Evolutionary conservation across 2,888 invertebrate genomes (phyloP), one percentile per base, ranked within the genome.

Genomic region (Clusia tigrina): DNA sequence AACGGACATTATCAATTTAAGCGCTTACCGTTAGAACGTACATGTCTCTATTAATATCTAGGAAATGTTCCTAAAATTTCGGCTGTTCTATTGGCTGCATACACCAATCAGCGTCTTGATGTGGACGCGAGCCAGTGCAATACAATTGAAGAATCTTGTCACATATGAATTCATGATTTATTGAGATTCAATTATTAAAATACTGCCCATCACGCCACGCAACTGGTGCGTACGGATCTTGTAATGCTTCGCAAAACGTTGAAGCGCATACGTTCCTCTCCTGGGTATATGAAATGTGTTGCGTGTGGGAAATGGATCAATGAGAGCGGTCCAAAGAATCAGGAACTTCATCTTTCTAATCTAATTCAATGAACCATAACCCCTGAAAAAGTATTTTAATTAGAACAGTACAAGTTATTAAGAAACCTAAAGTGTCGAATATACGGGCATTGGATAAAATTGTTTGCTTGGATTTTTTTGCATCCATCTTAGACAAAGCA

Each of bases 341-440:
- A 25, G 6, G 63, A 46, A 18, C 53, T 48, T 20, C 20, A 46
- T 71, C 71, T 37, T 74, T 71, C 70, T 71, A 74, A 10, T 54
- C 65, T 1, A 71, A 6, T 59, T 73, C 68, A 3, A n/a, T 48
- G 24, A 68, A 17, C 74, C 74, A 74, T 3, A 72, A 54, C 57
- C 68, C 64, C 54, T 73, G 72, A 18, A 74, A 64, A 15, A 73
- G 20, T 9, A 72, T 63, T 65, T 74, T 73, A 9, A 66, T 65
- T 9, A 66, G 51, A n/a, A 70, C 66, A 3, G 68, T 66, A 2
- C 42, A 42, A 1, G 71, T 69, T 20, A 60, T 48, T 37, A 74
- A 42, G 10, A 71, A 58, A 2, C 69, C 71, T 10, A 73, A 42
- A 1, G 72, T 71, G 38, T 74, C 70, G 53, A 63, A 74, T 5